Evolutionary conservation across 2,888 invertebrate species (phyloP).

Genomic region (Biston betularia): DNA sequence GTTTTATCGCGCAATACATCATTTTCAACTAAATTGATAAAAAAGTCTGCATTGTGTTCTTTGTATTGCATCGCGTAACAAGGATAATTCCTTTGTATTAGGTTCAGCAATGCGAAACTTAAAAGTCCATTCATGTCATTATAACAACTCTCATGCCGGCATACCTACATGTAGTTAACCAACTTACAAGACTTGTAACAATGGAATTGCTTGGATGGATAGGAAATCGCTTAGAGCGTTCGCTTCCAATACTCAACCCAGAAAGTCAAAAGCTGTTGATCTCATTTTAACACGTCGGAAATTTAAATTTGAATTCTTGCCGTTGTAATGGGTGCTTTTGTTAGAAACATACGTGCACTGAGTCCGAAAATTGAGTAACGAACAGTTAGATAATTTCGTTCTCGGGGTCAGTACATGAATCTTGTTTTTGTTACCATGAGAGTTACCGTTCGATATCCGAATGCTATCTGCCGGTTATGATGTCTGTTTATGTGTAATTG

Average conservation of each 20-base stretch:
- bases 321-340: slow-evolving; percentile 58
- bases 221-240: slow-evolving; percentile 39
- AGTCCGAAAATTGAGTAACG: slow-evolving; percentile 64
- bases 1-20: slow-evolving; percentile 40
- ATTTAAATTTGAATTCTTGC: slow-evolving; percentile 58
- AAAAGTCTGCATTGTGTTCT: slow-evolving; percentile 50
- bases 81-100: slow-evolving; percentile 67
- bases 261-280: slow-evolving; percentile 55
- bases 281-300: slow-evolving; percentile 56
- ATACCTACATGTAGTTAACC: slow-evolving; percentile 36
- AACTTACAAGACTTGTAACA: slow-evolving; percentile 44
- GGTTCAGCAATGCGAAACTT: slow-evolving; percentile 63
- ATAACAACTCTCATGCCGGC: slow-evolving; percentile 35
- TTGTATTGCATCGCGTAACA: slow-evolving; percentile 52
- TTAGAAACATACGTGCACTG: slow-evolving; percentile 61
- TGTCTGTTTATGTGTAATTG: slow-evolving; percentile 60
- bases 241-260: slow-evolving; percentile 47
- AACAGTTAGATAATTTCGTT: slow-evolving; percentile 76
- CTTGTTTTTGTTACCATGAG: slow-evolving; percentile 63
- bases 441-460: slow-evolving; percentile 67
- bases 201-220: slow-evolving; percentile 47
- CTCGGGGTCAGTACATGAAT: slow-evolving; percentile 64
- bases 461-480: slow-evolving; percentile 43
- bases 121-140: slow-evolving; percentile 55
- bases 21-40: slow-evolving; percentile 47